phyloP scores from a whole-genome alignment of 2,797 vertebrate species.

The Callimico goeldii region DNA sequence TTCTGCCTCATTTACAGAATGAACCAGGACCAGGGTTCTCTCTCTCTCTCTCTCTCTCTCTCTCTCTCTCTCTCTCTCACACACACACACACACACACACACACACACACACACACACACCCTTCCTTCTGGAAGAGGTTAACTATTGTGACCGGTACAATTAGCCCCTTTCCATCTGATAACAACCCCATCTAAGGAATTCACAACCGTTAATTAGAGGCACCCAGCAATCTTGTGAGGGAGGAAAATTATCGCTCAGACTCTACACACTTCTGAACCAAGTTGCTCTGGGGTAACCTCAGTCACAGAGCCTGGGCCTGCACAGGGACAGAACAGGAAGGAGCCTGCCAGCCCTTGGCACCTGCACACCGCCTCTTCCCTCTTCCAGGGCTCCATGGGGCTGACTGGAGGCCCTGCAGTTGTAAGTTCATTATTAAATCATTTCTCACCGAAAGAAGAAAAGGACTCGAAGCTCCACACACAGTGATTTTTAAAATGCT shows the following conservation, averaged over 20 bases:
- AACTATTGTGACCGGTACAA: constrained; percentile 73
- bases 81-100: background rate
- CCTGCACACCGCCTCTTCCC: constrained; percentile 33
- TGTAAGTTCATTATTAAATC: constrained; percentile 70
- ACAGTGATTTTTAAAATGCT: constrained; percentile 72
- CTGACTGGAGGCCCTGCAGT: constrained; percentile 26
- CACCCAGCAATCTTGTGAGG: constrained; percentile 59
- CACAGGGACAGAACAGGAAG: constrained; percentile 44
- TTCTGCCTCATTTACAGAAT: constrained; percentile 63
- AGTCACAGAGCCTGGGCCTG: constrained; percentile 39
- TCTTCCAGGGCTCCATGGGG: constrained; percentile 50
- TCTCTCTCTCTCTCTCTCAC: no score
- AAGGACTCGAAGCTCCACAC: constrained; percentile 54
- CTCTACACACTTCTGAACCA: constrained; percentile 37
- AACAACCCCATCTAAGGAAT: constrained; percentile 74
- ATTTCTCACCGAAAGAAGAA: constrained; percentile 74
- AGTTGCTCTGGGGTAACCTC: constrained; percentile 66
- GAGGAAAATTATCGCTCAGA: constrained; percentile 67
- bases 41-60: background rate
- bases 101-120: background rate
- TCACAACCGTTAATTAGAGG: constrained; percentile 76
- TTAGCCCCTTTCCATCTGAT: constrained; percentile 75
- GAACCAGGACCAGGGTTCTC: background rate
- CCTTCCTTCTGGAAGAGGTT: constrained; percentile 69
- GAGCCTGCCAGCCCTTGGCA: constrained; percentile 29